Percentiles rank a stretch among this genome's conserved stretches.
These are phyloP conservation scores for Malurus elegans DNA, from an alignment of 2,113 vertebrate species.

Conservation along the genomic window DNA sequence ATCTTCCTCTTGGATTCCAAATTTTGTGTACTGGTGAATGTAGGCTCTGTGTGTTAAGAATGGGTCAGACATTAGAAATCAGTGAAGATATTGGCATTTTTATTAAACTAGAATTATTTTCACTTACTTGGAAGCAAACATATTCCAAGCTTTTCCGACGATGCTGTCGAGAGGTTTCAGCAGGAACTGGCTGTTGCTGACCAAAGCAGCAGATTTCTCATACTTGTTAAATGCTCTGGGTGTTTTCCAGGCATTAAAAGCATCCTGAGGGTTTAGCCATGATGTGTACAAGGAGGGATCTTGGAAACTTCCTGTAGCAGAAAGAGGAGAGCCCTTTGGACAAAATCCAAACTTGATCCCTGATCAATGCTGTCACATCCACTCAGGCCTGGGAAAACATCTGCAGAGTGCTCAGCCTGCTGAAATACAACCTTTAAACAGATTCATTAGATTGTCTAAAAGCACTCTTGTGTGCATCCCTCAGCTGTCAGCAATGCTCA, in stretches of 20 bases:
- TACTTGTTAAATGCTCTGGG: conserved; percentile 88
- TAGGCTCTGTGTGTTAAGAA: conserved; percentile 82
- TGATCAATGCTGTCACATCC: background rate
- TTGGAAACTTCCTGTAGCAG: conserved; percentile 78
- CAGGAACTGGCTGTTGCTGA: conserved; percentile 93
- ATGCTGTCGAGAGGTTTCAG: conserved; percentile 85
- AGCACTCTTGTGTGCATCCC: background rate
- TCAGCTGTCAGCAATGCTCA: background rate
- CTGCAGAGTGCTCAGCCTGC: background rate
- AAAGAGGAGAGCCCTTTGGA: background rate
- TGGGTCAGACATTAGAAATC: background rate
- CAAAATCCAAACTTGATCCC: background rate
- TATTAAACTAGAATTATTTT: background rate
- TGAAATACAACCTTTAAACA: background rate
- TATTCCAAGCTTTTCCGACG: conserved; percentile 96
- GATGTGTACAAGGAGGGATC: conserved; percentile 86
- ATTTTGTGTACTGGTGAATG: conserved; percentile 90
- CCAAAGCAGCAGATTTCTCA: conserved; percentile 87
- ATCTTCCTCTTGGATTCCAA: conserved; percentile 90
- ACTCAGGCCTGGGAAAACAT: background rate
- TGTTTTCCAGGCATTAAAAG: conserved; percentile 82
- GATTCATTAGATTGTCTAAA: background rate
- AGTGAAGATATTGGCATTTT: background rate
- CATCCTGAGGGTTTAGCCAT: conserved; percentile 80
- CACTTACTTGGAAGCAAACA: conserved; percentile 96